Conservation (phyloP, 2,888 invertebrate species). For the Helleia helle region DNA sequence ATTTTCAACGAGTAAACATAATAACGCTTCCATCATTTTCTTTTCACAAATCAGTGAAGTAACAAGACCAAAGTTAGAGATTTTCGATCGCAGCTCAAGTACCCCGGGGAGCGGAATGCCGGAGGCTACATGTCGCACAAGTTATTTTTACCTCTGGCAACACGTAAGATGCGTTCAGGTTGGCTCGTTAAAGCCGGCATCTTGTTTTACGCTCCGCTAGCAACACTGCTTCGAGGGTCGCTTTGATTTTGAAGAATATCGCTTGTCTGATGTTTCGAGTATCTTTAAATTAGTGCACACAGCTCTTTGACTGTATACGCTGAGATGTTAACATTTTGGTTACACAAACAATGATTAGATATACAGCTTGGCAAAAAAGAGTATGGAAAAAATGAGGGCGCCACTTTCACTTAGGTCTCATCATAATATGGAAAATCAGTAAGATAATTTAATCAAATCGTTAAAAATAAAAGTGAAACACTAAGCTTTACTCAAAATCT, state of each 20-base stretch:
- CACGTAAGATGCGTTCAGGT: conserved; percentile 39
- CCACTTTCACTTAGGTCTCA: too few species aligned
- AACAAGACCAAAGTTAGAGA: conserved; percentile 1
- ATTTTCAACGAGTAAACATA: background rate
- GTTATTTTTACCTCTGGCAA: conserved; percentile 38
- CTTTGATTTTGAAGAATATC: conserved; percentile 51
- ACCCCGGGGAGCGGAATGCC: conserved; percentile 23
- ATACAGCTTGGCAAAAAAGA: too few species aligned
- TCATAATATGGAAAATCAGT: too few species aligned
- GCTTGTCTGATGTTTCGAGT: conserved; percentile 46
- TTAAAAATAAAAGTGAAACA: too few species aligned
- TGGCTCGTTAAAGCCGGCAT: conserved; percentile 49
- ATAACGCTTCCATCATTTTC: background rate
- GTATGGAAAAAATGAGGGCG: too few species aligned
- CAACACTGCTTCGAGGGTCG: conserved; percentile 37
- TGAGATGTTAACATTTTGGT: conserved; percentile 1
- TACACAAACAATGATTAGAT: background rate
- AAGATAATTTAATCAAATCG: too few species aligned
- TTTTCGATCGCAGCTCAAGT: conserved; percentile 8
- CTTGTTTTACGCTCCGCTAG: conserved; percentile 45
- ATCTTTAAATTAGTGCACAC: conserved; percentile 48
- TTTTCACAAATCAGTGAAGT: background rate
- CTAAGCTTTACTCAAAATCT: too few species aligned
- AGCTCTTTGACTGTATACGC: conserved; percentile 24
- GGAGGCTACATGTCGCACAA: conserved; percentile 27